phyloP scores from a whole-genome alignment of 2,888 invertebrate genomes.

The Meteorus cinctellus region DNA sequence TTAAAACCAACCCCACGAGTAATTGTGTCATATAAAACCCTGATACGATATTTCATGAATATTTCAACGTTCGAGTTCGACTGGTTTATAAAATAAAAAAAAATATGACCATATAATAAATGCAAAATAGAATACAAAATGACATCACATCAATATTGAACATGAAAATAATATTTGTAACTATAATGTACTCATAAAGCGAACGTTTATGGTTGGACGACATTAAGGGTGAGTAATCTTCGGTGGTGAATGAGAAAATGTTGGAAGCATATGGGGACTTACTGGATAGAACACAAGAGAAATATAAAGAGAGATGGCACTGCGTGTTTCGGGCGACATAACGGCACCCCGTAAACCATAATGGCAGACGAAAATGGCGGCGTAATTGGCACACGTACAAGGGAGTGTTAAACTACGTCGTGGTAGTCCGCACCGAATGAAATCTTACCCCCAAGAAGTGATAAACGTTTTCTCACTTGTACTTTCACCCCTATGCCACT shows the following conservation, averaged over 20 bases:
- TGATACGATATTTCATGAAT: neutral
- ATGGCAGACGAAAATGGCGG: constrained; percentile 59
- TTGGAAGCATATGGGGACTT: constrained; percentile 2
- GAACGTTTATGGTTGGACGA: neutral
- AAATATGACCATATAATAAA: too few species aligned
- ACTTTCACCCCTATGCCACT: neutral
- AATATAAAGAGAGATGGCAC: neutral
- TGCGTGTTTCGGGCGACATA: neutral
- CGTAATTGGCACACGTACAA: constrained; percentile 56
- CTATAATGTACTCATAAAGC: constrained; percentile 1
- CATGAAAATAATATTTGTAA: constrained; percentile 20
- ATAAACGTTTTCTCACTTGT: constrained; percentile 41
- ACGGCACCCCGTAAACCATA: constrained; percentile 54
- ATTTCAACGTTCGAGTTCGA: neutral
- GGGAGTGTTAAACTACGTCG: constrained; percentile 43
- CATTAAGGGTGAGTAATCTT: neutral
- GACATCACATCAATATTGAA: neutral
- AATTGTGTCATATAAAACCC: neutral
- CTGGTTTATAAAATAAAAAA: too few species aligned
- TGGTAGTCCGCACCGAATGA: constrained; percentile 41
- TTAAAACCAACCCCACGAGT: neutral
- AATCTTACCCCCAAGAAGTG: constrained; percentile 46
- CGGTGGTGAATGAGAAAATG: neutral
- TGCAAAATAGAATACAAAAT: too few species aligned
- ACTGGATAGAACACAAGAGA: neutral